phyloP scores from a whole-genome alignment of 2,113 vertebrate genomes.

The Cynocephalus volans region DNA sequence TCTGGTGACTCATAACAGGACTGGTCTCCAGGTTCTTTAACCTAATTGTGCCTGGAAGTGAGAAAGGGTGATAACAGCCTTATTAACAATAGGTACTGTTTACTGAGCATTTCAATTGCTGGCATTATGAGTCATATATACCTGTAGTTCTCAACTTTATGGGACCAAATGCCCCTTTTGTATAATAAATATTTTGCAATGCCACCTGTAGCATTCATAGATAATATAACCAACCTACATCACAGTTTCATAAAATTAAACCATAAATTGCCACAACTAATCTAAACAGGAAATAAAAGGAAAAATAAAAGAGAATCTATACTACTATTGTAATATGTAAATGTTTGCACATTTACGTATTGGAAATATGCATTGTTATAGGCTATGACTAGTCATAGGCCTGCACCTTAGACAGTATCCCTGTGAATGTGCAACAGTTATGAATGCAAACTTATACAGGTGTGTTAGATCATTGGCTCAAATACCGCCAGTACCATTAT shows the following conservation, averaged over 20 bases:
- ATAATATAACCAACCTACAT: not conserved
- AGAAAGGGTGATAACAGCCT: not conserved
- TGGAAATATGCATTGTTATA: no score
- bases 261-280: not conserved
- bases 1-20: not conserved
- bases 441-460: not conserved
- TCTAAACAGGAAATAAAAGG: not conserved
- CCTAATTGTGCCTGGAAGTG: not conserved
- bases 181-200: not conserved
- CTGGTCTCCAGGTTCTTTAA: not conserved
- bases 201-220: not conserved
- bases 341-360: not conserved
- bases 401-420: not conserved
- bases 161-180: not conserved
- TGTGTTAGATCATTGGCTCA: not conserved
- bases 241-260: conserved; percentile 29
- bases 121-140: not conserved
- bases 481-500: not conserved
- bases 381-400: not conserved
- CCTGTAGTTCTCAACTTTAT: conserved; percentile 1
- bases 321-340: not conserved
- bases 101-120: not conserved
- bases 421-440: not conserved
- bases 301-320: not conserved
- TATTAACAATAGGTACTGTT: conserved; percentile 30